phyloP scores from a whole-genome alignment of 2,113 vertebrate species.

The Myodes glareolus region DNA sequence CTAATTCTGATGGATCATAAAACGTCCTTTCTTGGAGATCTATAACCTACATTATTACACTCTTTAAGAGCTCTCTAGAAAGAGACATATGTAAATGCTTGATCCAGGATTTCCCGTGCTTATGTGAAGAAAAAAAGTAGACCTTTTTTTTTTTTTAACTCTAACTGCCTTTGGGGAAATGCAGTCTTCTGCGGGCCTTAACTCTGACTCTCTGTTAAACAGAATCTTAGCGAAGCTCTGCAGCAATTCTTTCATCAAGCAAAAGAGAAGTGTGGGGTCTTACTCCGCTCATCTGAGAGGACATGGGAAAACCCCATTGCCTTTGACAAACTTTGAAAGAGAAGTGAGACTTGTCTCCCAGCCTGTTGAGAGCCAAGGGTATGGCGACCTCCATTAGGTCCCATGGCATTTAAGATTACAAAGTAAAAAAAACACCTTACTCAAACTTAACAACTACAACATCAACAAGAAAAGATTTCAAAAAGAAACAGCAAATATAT shows the following conservation, averaged over 20 bases:
- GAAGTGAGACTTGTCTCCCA: neutral
- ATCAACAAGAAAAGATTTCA: neutral
- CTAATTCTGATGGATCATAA: slow-evolving; percentile 24
- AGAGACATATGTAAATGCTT: neutral
- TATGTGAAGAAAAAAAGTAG: slow-evolving; percentile 34
- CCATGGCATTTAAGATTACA: neutral
- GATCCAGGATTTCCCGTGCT: neutral
- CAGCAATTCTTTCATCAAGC: neutral
- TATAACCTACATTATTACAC: neutral
- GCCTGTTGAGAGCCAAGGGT: neutral
- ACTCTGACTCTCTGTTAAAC: neutral
- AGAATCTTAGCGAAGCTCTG: neutral
- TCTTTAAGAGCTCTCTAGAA: slow-evolving; percentile 12
- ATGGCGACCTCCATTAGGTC: neutral
- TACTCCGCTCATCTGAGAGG: neutral
- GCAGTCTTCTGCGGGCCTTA: neutral
- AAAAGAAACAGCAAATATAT: neutral
- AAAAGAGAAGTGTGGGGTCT: neutral
- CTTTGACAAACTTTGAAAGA: neutral
- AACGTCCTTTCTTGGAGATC: neutral
- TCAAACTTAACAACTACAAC: neutral
- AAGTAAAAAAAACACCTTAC: neutral
- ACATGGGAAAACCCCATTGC: neutral
- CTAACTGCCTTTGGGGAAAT: neutral
- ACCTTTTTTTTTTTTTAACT: neutral